phyloP scores from a whole-genome alignment of 92 coral and sea anemone species.

The Phenganax marumi region DNA sequence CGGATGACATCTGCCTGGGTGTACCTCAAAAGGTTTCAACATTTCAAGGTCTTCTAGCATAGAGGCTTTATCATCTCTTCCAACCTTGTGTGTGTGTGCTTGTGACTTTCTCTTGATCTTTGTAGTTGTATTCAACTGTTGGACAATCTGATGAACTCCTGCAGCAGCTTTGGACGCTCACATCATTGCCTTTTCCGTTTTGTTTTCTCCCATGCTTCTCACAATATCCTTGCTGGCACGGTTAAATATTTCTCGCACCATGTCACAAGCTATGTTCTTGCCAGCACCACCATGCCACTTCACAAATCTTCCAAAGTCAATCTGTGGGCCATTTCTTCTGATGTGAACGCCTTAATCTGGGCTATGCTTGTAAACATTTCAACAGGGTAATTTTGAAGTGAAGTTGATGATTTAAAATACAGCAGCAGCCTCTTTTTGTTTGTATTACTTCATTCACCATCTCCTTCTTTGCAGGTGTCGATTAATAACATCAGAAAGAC shows the following conservation, averaged over 20 bases:
- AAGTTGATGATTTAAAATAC: conserved; percentile 4
- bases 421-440: conserved; percentile 18
- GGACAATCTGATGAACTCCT: conserved; percentile 9
- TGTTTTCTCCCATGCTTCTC: conserved; percentile 5
- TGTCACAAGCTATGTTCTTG: not conserved
- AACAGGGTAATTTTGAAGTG: not conserved
- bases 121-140: not conserved
- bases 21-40: conserved; percentile 5
- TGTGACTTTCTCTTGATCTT: not conserved
- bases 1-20: conserved; percentile 2
- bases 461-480: conserved; percentile 1
- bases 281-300: conserved; percentile 23
- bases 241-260: not conserved
- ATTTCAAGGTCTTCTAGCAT: conserved; percentile 5
- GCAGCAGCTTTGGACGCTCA: conserved; percentile 12
- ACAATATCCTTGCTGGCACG: not conserved
- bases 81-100: conserved; percentile 10
- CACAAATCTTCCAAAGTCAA: not conserved
- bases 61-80: not conserved
- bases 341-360: not conserved
- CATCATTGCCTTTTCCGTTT: not conserved
- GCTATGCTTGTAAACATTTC: conserved; percentile 17
- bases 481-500: conserved; percentile 10
- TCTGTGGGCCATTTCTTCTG: not conserved
- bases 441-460: conserved; percentile 3